phyloP scores from a whole-genome alignment of 2,888 invertebrate species.

The Ypsolopha scabrella region DNA sequence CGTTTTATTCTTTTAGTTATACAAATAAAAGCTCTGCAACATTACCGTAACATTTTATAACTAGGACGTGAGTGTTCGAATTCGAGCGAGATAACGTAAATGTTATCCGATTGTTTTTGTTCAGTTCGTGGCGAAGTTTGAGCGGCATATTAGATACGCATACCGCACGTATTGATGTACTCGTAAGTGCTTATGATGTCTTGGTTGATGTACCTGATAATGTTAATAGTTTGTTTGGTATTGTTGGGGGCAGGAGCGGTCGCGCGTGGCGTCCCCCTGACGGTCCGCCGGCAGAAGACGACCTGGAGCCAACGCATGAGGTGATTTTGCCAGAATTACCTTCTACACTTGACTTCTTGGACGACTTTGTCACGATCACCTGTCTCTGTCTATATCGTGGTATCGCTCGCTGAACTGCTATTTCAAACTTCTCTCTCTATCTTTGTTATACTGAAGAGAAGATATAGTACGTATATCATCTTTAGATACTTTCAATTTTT shows the following conservation, averaged over 20 bases:
- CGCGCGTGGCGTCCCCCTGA: slow-evolving; percentile 55
- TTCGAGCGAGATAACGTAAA: neutral
- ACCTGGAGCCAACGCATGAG: slow-evolving; percentile 60
- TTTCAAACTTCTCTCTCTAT: neutral
- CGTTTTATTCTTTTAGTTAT: neutral
- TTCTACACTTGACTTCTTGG: slow-evolving; percentile 40
- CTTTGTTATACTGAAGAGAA: neutral
- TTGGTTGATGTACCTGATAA: neutral
- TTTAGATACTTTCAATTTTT: neutral
- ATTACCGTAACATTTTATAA: neutral
- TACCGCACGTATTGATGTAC: neutral
- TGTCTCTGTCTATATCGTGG: slow-evolving; percentile 21
- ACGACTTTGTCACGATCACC: slow-evolving; percentile 43
- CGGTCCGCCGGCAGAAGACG: slow-evolving; percentile 54
- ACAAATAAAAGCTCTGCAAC: neutral
- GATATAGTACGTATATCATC: too few relatives aligned
- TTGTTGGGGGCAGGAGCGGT: slow-evolving; percentile 63
- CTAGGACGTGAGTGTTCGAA: too few relatives aligned
- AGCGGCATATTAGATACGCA: neutral
- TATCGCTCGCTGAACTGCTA: neutral
- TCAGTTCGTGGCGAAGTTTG: too few relatives aligned
- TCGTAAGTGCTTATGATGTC: neutral
- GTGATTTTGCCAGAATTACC: slow-evolving; percentile 71
- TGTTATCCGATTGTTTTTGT: too few relatives aligned
- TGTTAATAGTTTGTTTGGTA: slow-evolving; percentile 31